Evolutionary conservation across 1,140 invertebrate species (phyloP).

Genomic region (Cherax quadricarinatus): DNA sequence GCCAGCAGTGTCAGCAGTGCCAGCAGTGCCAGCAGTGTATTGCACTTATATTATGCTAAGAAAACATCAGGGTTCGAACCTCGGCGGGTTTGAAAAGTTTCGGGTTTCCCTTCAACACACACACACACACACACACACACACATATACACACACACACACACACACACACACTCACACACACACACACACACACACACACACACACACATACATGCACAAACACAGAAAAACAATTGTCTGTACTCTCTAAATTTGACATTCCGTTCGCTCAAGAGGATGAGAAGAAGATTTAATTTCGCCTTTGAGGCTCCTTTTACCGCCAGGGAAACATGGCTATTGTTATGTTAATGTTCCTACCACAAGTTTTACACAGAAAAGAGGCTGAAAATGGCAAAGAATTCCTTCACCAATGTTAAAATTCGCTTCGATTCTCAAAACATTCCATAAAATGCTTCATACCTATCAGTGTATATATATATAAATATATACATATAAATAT

Average conservation of each 20-base stretch:
- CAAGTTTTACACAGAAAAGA: not conserved
- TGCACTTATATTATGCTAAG: too few relatives aligned
- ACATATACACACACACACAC: too few relatives aligned
- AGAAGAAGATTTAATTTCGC: not conserved
- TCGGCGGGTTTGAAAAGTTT: too few relatives aligned
- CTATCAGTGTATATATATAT: not conserved
- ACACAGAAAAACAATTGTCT: not conserved
- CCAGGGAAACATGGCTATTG: not conserved
- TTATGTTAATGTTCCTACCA: not conserved
- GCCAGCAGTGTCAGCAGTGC: too few relatives aligned
- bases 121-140: too few relatives aligned
- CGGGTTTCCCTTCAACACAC: too few relatives aligned
- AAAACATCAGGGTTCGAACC: too few relatives aligned
- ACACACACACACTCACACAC: not conserved
- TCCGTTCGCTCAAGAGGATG: not conserved
- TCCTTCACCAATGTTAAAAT: not conserved
- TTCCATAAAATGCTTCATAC: not conserved
- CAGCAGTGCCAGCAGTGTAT: too few relatives aligned
- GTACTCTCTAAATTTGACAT: not conserved
- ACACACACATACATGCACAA: not conserved
- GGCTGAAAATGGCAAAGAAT: not conserved
- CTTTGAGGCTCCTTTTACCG: not conserved
- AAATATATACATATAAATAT: slow-evolving; percentile 9
- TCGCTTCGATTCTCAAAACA: not conserved
- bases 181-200: not conserved